Conservation (phyloP, 2,888 invertebrate genomes). For the Hartigia nigra region DNA sequence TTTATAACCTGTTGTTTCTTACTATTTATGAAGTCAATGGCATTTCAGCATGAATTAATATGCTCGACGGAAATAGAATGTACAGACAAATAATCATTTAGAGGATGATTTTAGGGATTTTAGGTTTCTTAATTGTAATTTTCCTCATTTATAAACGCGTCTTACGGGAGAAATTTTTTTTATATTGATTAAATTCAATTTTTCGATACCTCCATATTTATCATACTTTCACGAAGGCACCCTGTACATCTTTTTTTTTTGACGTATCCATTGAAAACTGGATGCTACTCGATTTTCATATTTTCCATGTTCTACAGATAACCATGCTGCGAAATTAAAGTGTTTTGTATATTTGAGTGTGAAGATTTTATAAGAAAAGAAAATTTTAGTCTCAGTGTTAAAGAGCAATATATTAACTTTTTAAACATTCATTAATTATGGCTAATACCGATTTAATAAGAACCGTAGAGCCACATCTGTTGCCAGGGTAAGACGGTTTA, state of each 20-base stretch:
- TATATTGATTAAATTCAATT: not conserved
- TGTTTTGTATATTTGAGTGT: not conserved
- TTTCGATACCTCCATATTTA: not conserved
- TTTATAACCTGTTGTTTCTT: not conserved
- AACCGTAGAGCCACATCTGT: conserved; percentile 79
- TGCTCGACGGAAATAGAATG: not conserved
- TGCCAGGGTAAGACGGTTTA: conserved; percentile 74
- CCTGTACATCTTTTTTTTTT: not conserved
- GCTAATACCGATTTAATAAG: conserved; percentile 49
- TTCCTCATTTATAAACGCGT: not conserved
- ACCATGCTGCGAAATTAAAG: not conserved
- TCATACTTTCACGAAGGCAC: not conserved
- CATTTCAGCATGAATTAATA: not conserved
- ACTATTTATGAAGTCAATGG: not conserved
- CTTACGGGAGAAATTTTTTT: not conserved
- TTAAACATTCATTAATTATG: conserved; percentile 27
- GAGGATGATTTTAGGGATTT: not conserved
- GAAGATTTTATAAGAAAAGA: not conserved
- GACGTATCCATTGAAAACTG: not conserved
- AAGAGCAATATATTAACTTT: not conserved
- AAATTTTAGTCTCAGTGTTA: conserved; percentile 2
- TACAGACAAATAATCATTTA: not conserved
- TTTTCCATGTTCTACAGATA: not conserved
- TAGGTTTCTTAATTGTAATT: not conserved
- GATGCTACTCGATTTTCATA: not conserved